Conservation (phyloP, 2,888 invertebrate genomes). For the Fragum whitleyi region DNA sequence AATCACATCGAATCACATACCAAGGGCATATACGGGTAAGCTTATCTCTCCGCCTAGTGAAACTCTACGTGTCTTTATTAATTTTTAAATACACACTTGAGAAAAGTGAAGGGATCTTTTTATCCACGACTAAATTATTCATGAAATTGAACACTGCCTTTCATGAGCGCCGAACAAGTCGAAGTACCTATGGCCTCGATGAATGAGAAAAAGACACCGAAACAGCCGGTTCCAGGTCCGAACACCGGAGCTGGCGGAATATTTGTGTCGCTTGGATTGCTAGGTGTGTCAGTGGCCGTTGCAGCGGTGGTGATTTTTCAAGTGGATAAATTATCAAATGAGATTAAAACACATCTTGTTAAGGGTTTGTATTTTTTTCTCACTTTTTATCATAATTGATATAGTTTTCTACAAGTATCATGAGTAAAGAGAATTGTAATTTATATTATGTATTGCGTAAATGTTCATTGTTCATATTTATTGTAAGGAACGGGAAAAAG, state of each 20-base stretch:
- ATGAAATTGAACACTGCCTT: neutral
- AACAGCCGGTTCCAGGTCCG: conserved; percentile 1
- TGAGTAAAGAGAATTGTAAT: no score
- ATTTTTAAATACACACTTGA: neutral
- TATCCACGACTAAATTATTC: neutral
- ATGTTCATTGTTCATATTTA: no score
- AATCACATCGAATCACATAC: no score
- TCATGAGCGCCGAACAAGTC: conserved; percentile 24
- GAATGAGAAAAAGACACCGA: conserved; percentile 15
- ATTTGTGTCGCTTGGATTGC: conserved; percentile 32
- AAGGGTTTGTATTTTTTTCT: neutral
- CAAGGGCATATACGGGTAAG: neutral
- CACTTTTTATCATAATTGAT: neutral
- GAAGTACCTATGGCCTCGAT: conserved; percentile 12
- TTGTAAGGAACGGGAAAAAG: no score
- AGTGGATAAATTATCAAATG: conserved; percentile 37
- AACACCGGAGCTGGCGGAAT: conserved; percentile 15
- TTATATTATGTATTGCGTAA: no score
- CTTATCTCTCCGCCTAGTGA: neutral
- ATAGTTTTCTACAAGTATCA: no score
- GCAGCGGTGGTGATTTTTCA: conserved; percentile 52
- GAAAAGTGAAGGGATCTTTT: neutral
- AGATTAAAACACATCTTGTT: conserved; percentile 16
- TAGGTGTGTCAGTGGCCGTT: conserved; percentile 44
- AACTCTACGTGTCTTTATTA: neutral